Percentiles rank a stretch among this genome's conserved stretches.
Evolutionary conservation across 2,797 vertebrate species (phyloP).

Genomic region (Tarsius wallacei): DNA sequence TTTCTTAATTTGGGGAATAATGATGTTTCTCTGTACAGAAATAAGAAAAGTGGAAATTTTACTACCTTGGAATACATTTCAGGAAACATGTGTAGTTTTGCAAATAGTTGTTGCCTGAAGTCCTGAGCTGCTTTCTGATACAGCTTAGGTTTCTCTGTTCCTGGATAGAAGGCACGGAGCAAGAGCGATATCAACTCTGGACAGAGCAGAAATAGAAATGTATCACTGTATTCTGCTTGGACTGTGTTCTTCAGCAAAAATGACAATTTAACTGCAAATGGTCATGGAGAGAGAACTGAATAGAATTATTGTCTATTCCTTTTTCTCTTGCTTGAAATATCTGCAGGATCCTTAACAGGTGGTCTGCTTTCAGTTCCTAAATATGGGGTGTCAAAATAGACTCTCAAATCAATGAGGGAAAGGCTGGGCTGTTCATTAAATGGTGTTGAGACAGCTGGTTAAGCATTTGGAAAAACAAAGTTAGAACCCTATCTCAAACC

Average conservation of each 20-base stretch:
- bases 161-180: background rate
- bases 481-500: slow-evolving; percentile 60
- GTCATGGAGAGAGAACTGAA: background rate
- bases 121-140: background rate
- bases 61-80: background rate
- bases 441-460: slow-evolving; percentile 64
- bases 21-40: slow-evolving; percentile 15
- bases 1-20: slow-evolving; percentile 35
- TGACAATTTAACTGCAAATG: background rate
- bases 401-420: background rate
- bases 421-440: background rate
- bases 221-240: background rate
- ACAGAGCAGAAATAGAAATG: background rate
- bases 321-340: background rate
- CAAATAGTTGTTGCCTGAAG: background rate
- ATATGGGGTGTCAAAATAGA: background rate
- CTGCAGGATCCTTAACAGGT: background rate
- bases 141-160: background rate
- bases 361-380: background rate
- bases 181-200: background rate
- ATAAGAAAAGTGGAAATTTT: slow-evolving; percentile 19
- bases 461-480: slow-evolving; percentile 70
- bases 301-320: background rate
- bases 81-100: background rate
- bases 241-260: background rate